Evolutionary conservation across 1,140 invertebrate genomes (phyloP), one percentile per base, ranked within the genome.

Genomic region (Lysiphlebus fabarum): DNA sequence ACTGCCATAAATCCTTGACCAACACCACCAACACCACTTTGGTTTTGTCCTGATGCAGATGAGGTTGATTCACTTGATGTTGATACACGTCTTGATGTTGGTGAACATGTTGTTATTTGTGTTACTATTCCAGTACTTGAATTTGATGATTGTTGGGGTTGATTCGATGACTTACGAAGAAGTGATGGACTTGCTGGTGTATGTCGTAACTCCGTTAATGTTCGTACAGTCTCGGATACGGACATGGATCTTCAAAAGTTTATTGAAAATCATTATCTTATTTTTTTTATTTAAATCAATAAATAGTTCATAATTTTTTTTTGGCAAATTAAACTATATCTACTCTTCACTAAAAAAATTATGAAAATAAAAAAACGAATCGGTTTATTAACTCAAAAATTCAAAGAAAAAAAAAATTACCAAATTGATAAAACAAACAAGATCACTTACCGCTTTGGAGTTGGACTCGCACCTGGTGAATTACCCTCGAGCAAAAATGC

Each of bases 141-240:
- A 38, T 59, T 43, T 26, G 56, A 40, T 57, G 51, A 12, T 56
- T 60, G 59, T 7, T 72, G 72, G n/a, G 65, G 59, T 9, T 70
- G 66, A 1, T 63, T 62, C 9, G 73, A 67, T 59, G 74, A 65
- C 34, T 88, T 83, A 6, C 91, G 83, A 11, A 92, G 78, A 4
- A 89, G 81, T 55, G 87, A 88, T 1, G 92, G 92, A 68, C 90
- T 93, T 2, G 90, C 89, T 1, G 92, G 91, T 64, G 89, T 91
- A 73, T 93, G 91, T 67, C 90, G 89, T 59, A 92, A 74, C 70
- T 92, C 90, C 0, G 90, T 92, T 56, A 94, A 74, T 17, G 89
- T 90, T 70, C 90, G 89, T 9, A 94, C 90, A 1, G 91, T 91
- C 74, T 93, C 91, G 4, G 90, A 90, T n/a, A 94, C 91, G 7